Base-by-base conservation (phyloP, 1,140 invertebrate genomes). In the Plodia interpunctella region DNA sequence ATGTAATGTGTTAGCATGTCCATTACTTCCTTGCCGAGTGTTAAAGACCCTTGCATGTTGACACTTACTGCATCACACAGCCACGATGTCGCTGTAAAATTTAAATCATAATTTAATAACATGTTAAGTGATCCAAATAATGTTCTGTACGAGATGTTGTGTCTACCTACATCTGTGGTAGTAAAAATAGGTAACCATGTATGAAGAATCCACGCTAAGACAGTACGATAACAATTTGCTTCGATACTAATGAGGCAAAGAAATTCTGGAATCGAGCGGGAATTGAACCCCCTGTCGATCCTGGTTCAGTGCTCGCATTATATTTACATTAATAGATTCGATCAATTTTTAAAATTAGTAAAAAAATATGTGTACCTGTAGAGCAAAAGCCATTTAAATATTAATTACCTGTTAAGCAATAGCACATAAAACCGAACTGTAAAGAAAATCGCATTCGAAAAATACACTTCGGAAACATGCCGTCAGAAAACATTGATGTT, bases 21-120 rank as follows among this genome's bases (percentile, higher is more conserved):
- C 51, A 80, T 59, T n/a, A 80, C 66, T 18, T 80, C 78, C 49
- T 70, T 77, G 4, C 76, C 78, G 15, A 80, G 58, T n/a, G 63
- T 72, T 11, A 80, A 6, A 5, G 63, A 68, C 5, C 74, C 78
- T 53, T 77, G 70, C 52, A 80, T 62, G 21, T 73, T 74, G 0
- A 80, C 63, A 70, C 78, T 80, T 5, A 80, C 53, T 0, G 59
- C 65, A 44, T 57, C 30, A 5, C 38, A 35, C 0, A 60, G 35
- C 9, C n/a, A 19, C 56, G 51, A 17, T 21, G 56, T 35, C 2
- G 15, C 64, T 66, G 49, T 20, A 62, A 65, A 50, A 30, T 13
- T 10, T 18, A 57, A 30, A 28, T 25, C 3, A 21, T 3, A 44
- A 10, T 44, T 44, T 15, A 3, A 44, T n/a, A n/a, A n/a, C n/a